Base-by-base conservation (phyloP, 1,140 invertebrate genomes). In the Danaus melanippus region DNA sequence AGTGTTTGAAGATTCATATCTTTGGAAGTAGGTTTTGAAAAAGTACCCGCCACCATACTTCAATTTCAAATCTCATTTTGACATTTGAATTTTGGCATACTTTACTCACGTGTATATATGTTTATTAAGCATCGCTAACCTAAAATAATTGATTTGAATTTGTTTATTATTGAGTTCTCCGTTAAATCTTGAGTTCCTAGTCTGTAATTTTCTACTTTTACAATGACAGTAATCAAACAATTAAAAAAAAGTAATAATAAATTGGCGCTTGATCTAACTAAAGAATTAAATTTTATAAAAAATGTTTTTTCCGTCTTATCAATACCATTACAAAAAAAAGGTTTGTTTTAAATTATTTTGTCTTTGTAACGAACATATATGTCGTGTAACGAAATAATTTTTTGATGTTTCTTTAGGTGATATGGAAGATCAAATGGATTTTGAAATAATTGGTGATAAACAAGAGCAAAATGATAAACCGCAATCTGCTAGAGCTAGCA, bases 261-360 rank as follows among this genome's bases (percentile, higher is more conserved):
- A 32, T 32, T 32, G 21, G 21, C 21, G 21, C 66, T 58, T 42
- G 63, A 76, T 39, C 39, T 85, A 10, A 53, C 52, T 9, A 78
- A 70, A 46, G 82, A 84, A 64, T 66, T 81, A n/a, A 73, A 67
- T 53, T 84, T 82, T 62, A 45, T 85, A 43, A 80, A 81, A 66
- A 74, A 76, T 53, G 58, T 85, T n/a, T 81, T 82, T 56, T 74
- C 76, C 21, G 63, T 73, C 51, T 63, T 77, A 45, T 57, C 69
- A 10, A 58, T 81, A 54, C 78, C 81, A 8, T 46, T 66, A 11
- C 75, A 75, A 21, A 69, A 52, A 21, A 79, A 68, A 71, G 77
- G 80, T 82, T 62, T 52, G 50, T 60, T 11, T 43, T 43, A 46
- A 21, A 45, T 32, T 5, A 32, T 32, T 32, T 32, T 3, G 5